These are phyloP conservation scores for Phaedon cochleariae DNA, from an alignment of 2,888 invertebrate species.

Conservation along the genomic window DNA sequence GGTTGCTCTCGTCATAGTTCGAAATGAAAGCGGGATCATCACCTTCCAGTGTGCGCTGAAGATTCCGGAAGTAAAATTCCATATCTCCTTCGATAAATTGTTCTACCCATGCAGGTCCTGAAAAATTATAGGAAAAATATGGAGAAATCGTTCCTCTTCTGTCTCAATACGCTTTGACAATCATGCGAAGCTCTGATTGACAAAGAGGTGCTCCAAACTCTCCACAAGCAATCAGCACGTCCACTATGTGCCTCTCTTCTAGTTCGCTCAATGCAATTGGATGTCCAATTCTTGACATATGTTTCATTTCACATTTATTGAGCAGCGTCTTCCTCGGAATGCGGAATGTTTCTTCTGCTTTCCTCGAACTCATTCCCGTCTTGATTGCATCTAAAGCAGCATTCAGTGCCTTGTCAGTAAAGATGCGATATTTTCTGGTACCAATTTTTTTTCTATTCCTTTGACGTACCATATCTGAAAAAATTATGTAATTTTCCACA, in stretches of 20 bases:
- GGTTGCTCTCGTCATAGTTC: constrained; percentile 35
- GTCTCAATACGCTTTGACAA: constrained; percentile 10
- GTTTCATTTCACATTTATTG: constrained; percentile 4
- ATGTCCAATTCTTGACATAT: neutral
- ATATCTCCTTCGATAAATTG: constrained; percentile 20
- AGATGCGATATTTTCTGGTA: neutral
- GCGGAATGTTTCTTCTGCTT: neutral
- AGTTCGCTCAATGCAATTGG: constrained; percentile 1
- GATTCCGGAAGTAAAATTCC: constrained; percentile 13
- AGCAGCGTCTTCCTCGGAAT: constrained; percentile 4
- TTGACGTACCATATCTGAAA: constrained; percentile 2
- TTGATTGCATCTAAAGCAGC: neutral
- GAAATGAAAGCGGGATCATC: constrained; percentile 16
- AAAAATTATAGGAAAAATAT: constrained; percentile 14
- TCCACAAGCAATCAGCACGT: constrained; percentile 17
- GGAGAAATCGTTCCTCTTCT: constrained; percentile 11
- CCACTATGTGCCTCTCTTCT: constrained; percentile 10
- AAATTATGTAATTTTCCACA: too few relatives aligned
- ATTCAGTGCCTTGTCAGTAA: neutral
- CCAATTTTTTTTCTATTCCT: constrained; percentile 5
- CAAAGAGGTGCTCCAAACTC: constrained; percentile 23
- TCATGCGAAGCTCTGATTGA: constrained; percentile 14
- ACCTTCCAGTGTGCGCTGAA: constrained; percentile 6
- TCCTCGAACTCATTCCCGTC: neutral
- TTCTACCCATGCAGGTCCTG: constrained; percentile 16